These are phyloP conservation scores for Hoplostethus mediterraneus DNA, from an alignment of 2,797 vertebrate species.

Conservation along the genomic window DNA sequence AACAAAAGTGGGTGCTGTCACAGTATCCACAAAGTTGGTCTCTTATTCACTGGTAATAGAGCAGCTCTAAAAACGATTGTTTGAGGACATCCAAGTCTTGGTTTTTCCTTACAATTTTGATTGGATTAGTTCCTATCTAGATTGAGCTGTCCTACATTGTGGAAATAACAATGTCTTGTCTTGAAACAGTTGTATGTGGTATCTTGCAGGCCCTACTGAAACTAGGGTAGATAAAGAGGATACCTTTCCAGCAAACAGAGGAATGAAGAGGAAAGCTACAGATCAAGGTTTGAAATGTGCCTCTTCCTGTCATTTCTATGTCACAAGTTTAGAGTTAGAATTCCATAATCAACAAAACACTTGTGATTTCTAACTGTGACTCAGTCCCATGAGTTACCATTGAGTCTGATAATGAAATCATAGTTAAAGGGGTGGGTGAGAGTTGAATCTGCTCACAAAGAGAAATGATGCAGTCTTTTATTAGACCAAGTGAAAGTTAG, in stretches of 20 bases:
- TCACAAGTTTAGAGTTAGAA: conserved; percentile 57
- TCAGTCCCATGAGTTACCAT: conserved; percentile 70
- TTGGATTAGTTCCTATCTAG: too few relatives aligned
- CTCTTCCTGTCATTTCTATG: conserved; percentile 32
- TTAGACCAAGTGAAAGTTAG: not conserved
- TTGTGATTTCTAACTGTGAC: conserved; percentile 38
- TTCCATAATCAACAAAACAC: conserved; percentile 27
- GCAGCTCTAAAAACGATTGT: too few relatives aligned
- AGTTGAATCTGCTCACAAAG: conserved; percentile 30
- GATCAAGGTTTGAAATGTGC: conserved; percentile 79
- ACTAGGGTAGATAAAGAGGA: conserved; percentile 28
- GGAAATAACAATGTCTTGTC: not conserved
- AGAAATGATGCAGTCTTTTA: not conserved
- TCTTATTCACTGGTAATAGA: too few relatives aligned
- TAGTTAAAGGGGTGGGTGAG: not conserved
- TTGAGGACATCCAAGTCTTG: too few relatives aligned
- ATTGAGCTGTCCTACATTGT: not conserved
- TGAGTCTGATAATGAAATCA: conserved; percentile 63
- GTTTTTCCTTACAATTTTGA: too few relatives aligned
- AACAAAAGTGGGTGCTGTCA: too few relatives aligned
- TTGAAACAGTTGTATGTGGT: not conserved
- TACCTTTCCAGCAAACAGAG: conserved; percentile 37
- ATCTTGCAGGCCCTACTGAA: conserved; percentile 51
- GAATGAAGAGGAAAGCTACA: conserved; percentile 81
- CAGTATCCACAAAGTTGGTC: too few relatives aligned